Base-by-base conservation (phyloP, 2,888 invertebrate genomes). In the Drosophila paramelanica region DNA sequence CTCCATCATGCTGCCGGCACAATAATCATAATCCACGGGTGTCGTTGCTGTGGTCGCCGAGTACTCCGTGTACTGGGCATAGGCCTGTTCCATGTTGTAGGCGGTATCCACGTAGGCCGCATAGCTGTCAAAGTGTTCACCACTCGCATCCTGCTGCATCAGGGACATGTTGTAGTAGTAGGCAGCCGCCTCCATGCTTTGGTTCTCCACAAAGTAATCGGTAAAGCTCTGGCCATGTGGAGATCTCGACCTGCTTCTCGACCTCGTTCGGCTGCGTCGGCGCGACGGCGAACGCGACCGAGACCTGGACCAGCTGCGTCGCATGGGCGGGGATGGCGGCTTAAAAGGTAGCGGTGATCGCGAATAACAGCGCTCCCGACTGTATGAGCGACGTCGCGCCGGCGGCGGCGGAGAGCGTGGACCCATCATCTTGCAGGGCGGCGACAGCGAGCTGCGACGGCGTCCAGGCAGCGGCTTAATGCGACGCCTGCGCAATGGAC, bases 281-380 rank as follows among this genome's bases (percentile, higher is more conserved):
- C 57, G 74, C 0, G 68, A 31, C n/a, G 73, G 55, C 2, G 67
- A 70, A 25, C 78, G 73, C 47, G 82, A 76, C 11, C 77, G 67
- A 4, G 90, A 58, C 17, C 81, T 76, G 0, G 90, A 89, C 51
- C 84, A 72, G 52, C 90, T 91, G 25, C 91, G 89, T 3, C 89
- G 90, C 90, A 91, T 90, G 3, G 92, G 92, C 1, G 92, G 92
- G 7, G 92, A 91, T 0, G 91, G 92, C 2, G 92, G 91, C 58
- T 90, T 91, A 20, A 91, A 91, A 5, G 91, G 91, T 41, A 91
- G 62, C 7, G 92, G 92, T 0, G 92, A 91, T 25, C 91, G 84
- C 1, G 91, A 90, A 43, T 90, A 91, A 20, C 85, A 89, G 6
- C 87, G 84, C 14, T 90, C 88, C 4, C 86, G 83, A 17, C 90